Evolutionary conservation across 2,888 invertebrate genomes (phyloP), one percentile per base, ranked within the genome.

Genomic region (Polia nebulosa): DNA sequence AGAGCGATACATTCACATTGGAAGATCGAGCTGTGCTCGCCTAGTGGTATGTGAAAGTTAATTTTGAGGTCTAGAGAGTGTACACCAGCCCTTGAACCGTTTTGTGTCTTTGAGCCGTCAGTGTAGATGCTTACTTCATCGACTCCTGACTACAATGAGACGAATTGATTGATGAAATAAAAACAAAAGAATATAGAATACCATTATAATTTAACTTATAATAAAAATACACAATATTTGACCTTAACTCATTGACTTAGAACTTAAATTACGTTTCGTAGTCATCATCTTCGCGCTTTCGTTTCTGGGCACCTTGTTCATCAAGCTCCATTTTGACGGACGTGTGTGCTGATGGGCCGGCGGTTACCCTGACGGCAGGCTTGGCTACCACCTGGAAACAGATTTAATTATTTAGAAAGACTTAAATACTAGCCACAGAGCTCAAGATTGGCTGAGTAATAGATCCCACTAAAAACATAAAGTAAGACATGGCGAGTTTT

Each of bases 261-360:
- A 57, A 32, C 62, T 80, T 75, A 62, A 60, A 74, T 83, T 90
- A 93, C 81, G 94, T 86, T 78, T 96, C 96, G 87, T 96, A 96
- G 64, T 96, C 96, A 72, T 97, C 97, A 55, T 97, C 97, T 53
- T 97, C 97, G 0, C 97, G 90, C 85, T 97, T 97, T 22, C 97
- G 93, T 85, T 97, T 97, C 29, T 96, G 90, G 0, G 92, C 82
- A 0, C 88, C 87, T 5, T 89, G 90, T 36, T 95, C 96, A 53
- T 97, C 97, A 0, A 96, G 86, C 75, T 97, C 97, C 96, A 97
- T 97, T 84, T 96, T 96, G 15, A 96, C 92, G 11, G 96, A 93
- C 0, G 92, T 74, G 67, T 91, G 92, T 13, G 93, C 67, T 9
- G 90, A 91, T 2, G 94, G 93, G 0, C 93, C 91, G 0, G 93